Conservation (phyloP, 2,888 invertebrate genomes). For the Melanotus villosus region DNA sequence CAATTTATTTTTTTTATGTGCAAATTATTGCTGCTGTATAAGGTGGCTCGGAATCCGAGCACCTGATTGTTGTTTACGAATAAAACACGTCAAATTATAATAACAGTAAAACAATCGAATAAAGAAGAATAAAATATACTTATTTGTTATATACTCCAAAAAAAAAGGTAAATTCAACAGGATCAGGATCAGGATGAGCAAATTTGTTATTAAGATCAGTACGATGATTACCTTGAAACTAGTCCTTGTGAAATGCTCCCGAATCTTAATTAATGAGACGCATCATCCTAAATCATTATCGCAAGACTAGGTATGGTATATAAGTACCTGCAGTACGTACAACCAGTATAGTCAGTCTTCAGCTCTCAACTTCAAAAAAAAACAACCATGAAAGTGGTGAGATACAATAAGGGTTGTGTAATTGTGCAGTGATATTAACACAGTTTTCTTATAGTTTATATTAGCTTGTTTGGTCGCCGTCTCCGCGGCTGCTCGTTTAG, state of each 20-base stretch:
- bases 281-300: conserved; percentile 31
- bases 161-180: too few relatives aligned
- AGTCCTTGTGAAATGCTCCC: conserved; percentile 41
- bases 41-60: too few relatives aligned
- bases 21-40: too few relatives aligned
- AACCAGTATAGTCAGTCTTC: conserved; percentile 16
- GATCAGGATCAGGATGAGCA: conserved; percentile 17
- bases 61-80: too few relatives aligned
- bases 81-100: too few relatives aligned
- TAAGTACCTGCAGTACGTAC: conserved; percentile 4
- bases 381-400: conserved; percentile 35
- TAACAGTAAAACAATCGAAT: too few relatives aligned
- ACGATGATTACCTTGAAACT: conserved; percentile 43
- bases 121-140: too few relatives aligned
- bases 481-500: conserved; percentile 70
- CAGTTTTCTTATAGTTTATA: conserved; percentile 64
- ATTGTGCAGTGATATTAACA: neutral
- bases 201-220: conserved; percentile 21
- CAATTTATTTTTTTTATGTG: too few relatives aligned
- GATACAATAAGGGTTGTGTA: conserved; percentile 8
- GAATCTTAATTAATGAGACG: conserved; percentile 28
- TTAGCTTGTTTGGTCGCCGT: conserved; percentile 64
- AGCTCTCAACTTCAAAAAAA: neutral
- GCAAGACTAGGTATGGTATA: conserved; percentile 35
- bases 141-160: too few relatives aligned